Evolutionary conservation across 2,888 invertebrate species (phyloP), one percentile per base, ranked within the genome.

Genomic region (Phlogophora meticulosa): DNA sequence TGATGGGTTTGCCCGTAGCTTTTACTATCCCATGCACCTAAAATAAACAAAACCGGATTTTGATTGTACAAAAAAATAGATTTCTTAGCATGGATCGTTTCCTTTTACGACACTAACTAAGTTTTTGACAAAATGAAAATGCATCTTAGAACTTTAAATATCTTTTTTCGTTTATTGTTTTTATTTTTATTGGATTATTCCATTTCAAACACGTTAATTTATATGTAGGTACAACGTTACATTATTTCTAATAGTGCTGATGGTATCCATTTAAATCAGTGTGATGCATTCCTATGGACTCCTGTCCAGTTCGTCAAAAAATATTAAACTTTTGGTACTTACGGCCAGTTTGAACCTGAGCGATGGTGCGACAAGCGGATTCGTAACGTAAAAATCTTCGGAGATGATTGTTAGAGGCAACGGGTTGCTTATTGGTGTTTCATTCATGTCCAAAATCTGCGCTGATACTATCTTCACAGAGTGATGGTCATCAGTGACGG

Each of bases 281-380:
- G n/a, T n/a, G n/a, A n/a, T n/a, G n/a, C n/a, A n/a, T n/a, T n/a
- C n/a, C n/a, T n/a, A n/a, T n/a, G n/a, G n/a, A n/a, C n/a, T n/a
- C n/a, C n/a, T n/a, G n/a, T n/a, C n/a, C n/a, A n/a, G n/a, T n/a
- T n/a, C n/a, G n/a, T n/a, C n/a, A 13, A 7, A 60, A 60, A 34
- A 58, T 24, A 34, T 13, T 36, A 60, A 45, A 61, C 1, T 32
- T 3, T 38, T 22, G n/a, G 5, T 40, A 82, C 82, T 74, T 69
- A 84, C 82, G 0, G 62, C 73, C 20, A 82, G 52, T 84, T 74
- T 84, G 32, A 84, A 84, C 34, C 32, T 76, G 34, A 70, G 9
- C 7, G 80, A 70, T 22, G 84, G 82, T 34, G 77, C 67, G 13
- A 45, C 48, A 51, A 82, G 82, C 7, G 22, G n/a, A 17, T 22